Base-by-base conservation (phyloP, 2,888 invertebrate genomes). In the Campoletis raptor region DNA sequence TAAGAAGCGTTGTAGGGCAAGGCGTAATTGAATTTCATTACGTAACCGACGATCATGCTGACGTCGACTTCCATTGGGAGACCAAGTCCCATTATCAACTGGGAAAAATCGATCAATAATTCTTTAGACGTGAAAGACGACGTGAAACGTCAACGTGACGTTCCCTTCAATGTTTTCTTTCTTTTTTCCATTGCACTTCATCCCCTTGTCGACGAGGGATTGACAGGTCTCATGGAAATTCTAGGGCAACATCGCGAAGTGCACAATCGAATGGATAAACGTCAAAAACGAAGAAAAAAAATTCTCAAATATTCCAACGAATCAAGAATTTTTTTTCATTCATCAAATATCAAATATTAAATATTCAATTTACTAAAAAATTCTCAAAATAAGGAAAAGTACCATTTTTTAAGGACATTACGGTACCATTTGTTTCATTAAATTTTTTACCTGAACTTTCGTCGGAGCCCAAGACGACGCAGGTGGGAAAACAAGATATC, bases 1-100 rank as follows among this genome's bases (percentile, higher is more conserved):
- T 92, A 90, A 48, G 94, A 93, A 37, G 92, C 93, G 89, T 94
- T 94, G 85, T 91, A 90, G 40, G 94, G 94, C 87, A 94, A 90
- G 85, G 73, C 86, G 90, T 95, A 95, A 91, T 94, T 93, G 79
- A 94, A 94, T 92, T 95, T 95, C 88, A 94, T 90, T 86, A 95
- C 95, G 90, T 94, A 94, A 83, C 95, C 95, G 67, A 95, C 90
- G 85, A 95, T 94, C 45, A 94, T 94, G 88, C 95, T 94, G 81
- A 94, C 94, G 81, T 94, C 92, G 42, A 95, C 91, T 90, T 95
- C 95, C 91, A 95, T 94, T 21, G 95, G 95, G 79, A 95, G 91
- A 88, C 95, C 95, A 86, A 95, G 92, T 80, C 95, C 95, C 89
- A 94, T 91, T 88, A 95, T 95, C 81, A 95, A 90, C 95, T 95